A percentile compares a stretch with the other conserved stretches of the same genome.
phyloP scores from a whole-genome alignment of 2,797 vertebrate genomes.

The Hydrophis major region DNA sequence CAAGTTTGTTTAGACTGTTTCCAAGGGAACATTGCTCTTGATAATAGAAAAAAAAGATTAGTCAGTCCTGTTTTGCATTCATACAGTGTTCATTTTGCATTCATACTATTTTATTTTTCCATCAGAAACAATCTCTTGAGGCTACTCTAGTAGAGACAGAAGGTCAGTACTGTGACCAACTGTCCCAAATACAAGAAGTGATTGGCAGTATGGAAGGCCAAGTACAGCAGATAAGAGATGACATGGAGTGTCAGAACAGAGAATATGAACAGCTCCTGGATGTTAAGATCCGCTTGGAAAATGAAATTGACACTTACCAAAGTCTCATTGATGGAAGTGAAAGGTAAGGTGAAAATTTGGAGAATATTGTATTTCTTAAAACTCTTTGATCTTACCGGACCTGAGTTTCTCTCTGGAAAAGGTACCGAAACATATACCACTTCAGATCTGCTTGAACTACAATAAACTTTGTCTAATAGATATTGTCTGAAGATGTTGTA shows the following conservation, averaged over 20 bases:
- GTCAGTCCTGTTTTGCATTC: background rate
- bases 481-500: background rate
- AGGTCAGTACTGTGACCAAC: slow-evolving; percentile 58
- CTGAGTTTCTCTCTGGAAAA: background rate
- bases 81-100: background rate
- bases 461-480: background rate
- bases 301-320: slow-evolving; percentile 65
- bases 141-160: slow-evolving; percentile 60
- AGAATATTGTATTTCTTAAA: background rate
- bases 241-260: slow-evolving; percentile 63
- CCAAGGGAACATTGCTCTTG: background rate
- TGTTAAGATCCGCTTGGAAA: slow-evolving; percentile 66
- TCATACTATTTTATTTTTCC: background rate
- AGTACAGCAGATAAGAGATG: slow-evolving; percentile 63
- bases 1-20: background rate
- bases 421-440: too few species aligned
- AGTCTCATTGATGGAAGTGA: slow-evolving; percentile 61
- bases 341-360: slow-evolving; percentile 39
- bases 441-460: background rate
- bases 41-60: background rate
- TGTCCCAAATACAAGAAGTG: slow-evolving; percentile 60
- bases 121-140: slow-evolving; percentile 68
- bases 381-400: background rate
- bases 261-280: slow-evolving; percentile 67
- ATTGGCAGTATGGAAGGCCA: slow-evolving; percentile 62